Evolutionary conservation across 2,797 vertebrate species (phyloP).

Genomic region (Chaetodon trifasciatus): DNA sequence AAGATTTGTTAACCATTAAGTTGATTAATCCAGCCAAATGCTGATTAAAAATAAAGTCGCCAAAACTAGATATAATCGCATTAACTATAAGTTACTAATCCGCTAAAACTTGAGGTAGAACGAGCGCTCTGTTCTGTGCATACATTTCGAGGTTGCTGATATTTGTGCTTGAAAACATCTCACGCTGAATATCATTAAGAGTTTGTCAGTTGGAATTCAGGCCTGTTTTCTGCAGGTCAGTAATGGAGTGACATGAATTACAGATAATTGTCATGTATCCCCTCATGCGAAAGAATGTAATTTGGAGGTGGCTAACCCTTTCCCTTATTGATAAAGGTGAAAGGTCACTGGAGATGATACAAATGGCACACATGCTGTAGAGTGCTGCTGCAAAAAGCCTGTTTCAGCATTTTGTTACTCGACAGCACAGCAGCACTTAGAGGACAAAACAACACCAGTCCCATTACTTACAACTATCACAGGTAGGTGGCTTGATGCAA

Average conservation of each 20-base stretch:
- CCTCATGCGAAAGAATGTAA: slow-evolving; percentile 85
- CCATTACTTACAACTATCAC: slow-evolving; percentile 77
- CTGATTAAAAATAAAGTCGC: slow-evolving; percentile 88
- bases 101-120: slow-evolving; percentile 73
- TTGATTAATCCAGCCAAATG: slow-evolving; percentile 91
- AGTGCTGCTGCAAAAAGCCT: slow-evolving; percentile 80
- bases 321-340: slow-evolving; percentile 87
- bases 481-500: slow-evolving; percentile 81
- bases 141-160: slow-evolving; percentile 66
- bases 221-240: slow-evolving; percentile 83
- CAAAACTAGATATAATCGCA: slow-evolving; percentile 84
- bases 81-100: slow-evolving; percentile 81
- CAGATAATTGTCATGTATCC: slow-evolving; percentile 86
- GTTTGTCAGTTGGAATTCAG: slow-evolving; percentile 83
- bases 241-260: slow-evolving; percentile 89
- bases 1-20: slow-evolving; percentile 89
- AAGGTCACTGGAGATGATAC: slow-evolving; percentile 85
- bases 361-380: slow-evolving; percentile 77
- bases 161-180: slow-evolving; percentile 75
- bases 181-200: slow-evolving; percentile 80
- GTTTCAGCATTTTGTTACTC: slow-evolving; percentile 82
- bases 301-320: slow-evolving; percentile 83
- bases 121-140: slow-evolving; percentile 36
- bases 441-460: slow-evolving; percentile 81
- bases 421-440: slow-evolving; percentile 81